A percentile compares a stretch with the other conserved stretches of the same genome.
Conservation (phyloP, 2,113 vertebrate genomes). For the Corvus cornix region DNA sequence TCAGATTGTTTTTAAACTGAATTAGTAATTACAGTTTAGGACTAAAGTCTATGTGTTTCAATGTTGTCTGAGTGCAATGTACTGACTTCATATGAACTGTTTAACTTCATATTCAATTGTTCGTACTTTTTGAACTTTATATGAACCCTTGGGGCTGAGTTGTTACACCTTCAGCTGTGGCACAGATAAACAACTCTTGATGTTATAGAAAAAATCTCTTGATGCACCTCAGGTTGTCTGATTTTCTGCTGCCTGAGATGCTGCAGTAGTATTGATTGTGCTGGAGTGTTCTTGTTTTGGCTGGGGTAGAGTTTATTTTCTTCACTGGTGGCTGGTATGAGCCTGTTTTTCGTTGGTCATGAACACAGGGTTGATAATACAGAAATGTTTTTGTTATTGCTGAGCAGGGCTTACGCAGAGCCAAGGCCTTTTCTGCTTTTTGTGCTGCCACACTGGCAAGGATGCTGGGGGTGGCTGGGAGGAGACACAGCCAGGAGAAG, state of each 20-base stretch:
- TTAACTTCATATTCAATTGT: not conserved
- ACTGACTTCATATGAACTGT: not conserved
- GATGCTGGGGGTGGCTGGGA: too few species aligned
- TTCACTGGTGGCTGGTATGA: not conserved
- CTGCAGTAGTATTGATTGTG: not conserved
- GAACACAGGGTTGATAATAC: not conserved
- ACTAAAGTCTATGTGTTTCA: not conserved
- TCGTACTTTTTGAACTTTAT: not conserved
- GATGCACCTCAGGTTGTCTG: not conserved
- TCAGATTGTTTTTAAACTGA: not conserved
- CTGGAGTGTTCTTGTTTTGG: not conserved
- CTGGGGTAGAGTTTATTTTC: not conserved
- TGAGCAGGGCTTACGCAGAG: not conserved
- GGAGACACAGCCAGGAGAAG: not conserved
- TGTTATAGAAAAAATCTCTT: not conserved
- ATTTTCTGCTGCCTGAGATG: not conserved
- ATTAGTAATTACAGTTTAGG: not conserved
- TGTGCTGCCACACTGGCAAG: not conserved
- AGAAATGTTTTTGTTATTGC: not conserved
- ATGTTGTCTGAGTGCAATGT: not conserved
- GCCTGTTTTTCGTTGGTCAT: not conserved
- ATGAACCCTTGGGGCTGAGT: not conserved
- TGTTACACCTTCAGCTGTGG: not conserved
- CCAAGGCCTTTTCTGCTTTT: not conserved
- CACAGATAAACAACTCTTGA: not conserved